Percentiles rank a stretch among this genome's conserved stretches.
phyloP scores from a whole-genome alignment of 2,113 vertebrate genomes.

The Leuciscus idus region DNA sequence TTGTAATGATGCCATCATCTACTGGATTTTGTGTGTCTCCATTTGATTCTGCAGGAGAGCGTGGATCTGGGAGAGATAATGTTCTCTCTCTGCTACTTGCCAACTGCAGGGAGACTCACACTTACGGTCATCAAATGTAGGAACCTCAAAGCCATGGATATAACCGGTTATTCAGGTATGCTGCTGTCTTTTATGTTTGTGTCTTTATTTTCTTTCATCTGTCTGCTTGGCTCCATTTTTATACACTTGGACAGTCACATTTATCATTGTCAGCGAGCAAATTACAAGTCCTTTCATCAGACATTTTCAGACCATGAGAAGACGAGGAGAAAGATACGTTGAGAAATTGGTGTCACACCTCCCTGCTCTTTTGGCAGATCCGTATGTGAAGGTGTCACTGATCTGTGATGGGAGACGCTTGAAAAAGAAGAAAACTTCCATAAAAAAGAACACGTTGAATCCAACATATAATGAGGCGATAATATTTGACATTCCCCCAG shows the following conservation, averaged over 20 bases:
- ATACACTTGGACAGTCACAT: constrained; percentile 5
- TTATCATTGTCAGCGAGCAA: constrained; percentile 15
- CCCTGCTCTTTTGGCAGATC: constrained; percentile 75
- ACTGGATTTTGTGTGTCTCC: constrained; percentile 32
- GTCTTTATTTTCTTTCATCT: neutral
- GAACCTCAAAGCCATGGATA: constrained; percentile 91
- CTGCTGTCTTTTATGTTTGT: neutral
- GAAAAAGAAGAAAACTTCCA: constrained; percentile 90
- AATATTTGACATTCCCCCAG: constrained; percentile 89
- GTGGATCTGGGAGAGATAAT: constrained; percentile 89
- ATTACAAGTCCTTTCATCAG: constrained; percentile 9
- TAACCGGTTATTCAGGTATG: constrained; percentile 84
- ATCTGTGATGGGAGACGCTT: constrained; percentile 87
- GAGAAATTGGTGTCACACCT: constrained; percentile 16
- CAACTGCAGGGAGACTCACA: constrained; percentile 87
- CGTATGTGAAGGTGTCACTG: constrained; percentile 90
- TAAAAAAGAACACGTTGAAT: constrained; percentile 88
- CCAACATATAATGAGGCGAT: constrained; percentile 91
- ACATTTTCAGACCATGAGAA: neutral
- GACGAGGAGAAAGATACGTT: neutral
- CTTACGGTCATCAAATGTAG: constrained; percentile 89
- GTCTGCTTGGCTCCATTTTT: neutral
- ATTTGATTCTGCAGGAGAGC: constrained; percentile 77
- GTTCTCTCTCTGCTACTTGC: constrained; percentile 91
- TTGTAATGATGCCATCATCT: neutral